Conservation (phyloP, 2,797 vertebrate genomes). For the Pseudochaenichthys georgianus region DNA sequence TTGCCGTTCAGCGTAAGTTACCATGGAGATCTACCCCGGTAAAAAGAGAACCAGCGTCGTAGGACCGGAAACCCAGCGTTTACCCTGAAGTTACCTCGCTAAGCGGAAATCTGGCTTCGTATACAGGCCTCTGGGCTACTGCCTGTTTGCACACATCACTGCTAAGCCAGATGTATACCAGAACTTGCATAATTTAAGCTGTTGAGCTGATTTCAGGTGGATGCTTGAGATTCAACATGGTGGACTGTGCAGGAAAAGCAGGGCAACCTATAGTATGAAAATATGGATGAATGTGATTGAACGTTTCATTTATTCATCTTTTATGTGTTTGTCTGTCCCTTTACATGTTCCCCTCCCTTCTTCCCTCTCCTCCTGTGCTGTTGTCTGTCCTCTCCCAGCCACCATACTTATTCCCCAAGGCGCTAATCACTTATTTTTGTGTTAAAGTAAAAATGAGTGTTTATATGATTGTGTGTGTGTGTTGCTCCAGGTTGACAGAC, state of each 20-base stretch:
- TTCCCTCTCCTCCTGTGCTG: neutral
- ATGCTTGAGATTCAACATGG: constrained; percentile 7
- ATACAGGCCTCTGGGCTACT: neutral
- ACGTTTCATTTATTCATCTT: neutral
- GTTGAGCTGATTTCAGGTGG: neutral
- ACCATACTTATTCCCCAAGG: constrained; percentile 35
- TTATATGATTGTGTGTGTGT: constrained; percentile 23
- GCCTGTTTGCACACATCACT: neutral
- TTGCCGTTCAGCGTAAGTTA: too few species aligned
- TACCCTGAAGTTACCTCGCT: too few species aligned
- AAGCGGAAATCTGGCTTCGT: too few species aligned
- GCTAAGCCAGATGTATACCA: neutral
- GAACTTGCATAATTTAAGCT: neutral
- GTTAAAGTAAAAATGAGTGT: constrained; percentile 62
- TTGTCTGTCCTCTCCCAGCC: constrained; percentile 11
- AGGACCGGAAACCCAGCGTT: too few species aligned
- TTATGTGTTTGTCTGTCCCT: neutral
- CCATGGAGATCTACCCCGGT: too few species aligned
- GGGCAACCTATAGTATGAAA: neutral
- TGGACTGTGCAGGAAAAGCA: neutral
- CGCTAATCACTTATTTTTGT: constrained; percentile 76
- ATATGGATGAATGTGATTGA: neutral
- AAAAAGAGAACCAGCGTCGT: too few species aligned
- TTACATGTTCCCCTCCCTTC: neutral
- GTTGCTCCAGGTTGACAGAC: constrained; percentile 74